Base-by-base conservation (phyloP, 2,888 invertebrate genomes). In the Pemphredon lugubris region DNA sequence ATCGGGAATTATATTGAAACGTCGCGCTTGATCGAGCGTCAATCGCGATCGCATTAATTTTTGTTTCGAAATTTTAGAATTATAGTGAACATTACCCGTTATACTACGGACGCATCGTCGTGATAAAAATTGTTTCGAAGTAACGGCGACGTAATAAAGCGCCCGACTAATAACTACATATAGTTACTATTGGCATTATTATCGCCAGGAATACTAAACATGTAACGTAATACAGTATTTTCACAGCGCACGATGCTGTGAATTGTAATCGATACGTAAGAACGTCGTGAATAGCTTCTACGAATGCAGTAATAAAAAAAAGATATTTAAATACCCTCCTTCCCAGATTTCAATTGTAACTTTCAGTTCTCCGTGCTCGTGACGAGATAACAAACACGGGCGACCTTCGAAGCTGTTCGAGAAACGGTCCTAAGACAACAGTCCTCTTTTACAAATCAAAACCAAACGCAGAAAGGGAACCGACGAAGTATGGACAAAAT, bases 171-270 rank as follows among this genome's bases (percentile, higher is more conserved):
- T 55, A 26, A 64, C 23, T 47, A n/a, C n/a, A n/a, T n/a, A 26
- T 50, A 44, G 32, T 50, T 61, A 58, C 42, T 70, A 48, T 44
- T 40, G 16, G 50, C 53, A 70, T 63, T 64, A 58, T 50, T 30
- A 37, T 55, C 63, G 54, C 44, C 44, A 50, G 50, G 50, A 47
- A 51, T 71, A 53, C 16, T 63, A 51, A 50, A 65, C 40, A 51
- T 60, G 42, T 73, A 59, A 65, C 44, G 11, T 59, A 59, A 30
- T 64, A 71, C 71, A 58, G 54, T 64, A 64, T 65, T 64, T 47
- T 50, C 63, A 63, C 16, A 45, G 45, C 50, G 53, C 57, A 26
- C 55, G 70, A 69, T n/a, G 20, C 51, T 34, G 70, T 51, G 69
- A 68, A 39, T 70, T 67, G 32, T 70, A 70, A 70, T 70, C 69